A percentile compares a stretch with the other conserved stretches of the same genome.
These are phyloP conservation scores for Pseudocheirus occidentalis DNA, from an alignment of 2,797 vertebrate species.

Conservation along the genomic window DNA sequence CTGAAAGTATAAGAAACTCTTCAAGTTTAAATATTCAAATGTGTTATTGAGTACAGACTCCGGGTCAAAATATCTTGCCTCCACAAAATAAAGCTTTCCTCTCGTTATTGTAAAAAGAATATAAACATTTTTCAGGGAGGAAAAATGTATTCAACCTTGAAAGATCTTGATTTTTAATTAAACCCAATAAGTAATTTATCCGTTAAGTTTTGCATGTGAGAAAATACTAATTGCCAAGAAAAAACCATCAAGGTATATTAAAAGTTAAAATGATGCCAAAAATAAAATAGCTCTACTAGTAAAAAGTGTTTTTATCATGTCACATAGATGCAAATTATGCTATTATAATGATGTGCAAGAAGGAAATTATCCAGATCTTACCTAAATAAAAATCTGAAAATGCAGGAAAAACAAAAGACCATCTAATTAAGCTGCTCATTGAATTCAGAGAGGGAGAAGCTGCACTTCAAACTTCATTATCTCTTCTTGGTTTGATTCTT, in stretches of 20 bases:
- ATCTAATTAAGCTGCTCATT: not conserved
- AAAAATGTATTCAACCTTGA: not conserved
- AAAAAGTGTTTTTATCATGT: not conserved
- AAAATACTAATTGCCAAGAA: not conserved
- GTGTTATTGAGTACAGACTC: not conserved
- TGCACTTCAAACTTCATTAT: not conserved
- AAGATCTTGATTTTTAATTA: not conserved
- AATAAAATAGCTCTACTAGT: not conserved
- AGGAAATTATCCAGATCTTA: not conserved
- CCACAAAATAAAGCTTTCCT: not conserved
- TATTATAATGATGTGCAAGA: not conserved
- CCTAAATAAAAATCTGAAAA: conserved; percentile 3
- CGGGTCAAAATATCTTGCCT: not conserved
- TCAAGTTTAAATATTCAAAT: not conserved
- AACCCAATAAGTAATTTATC: not conserved
- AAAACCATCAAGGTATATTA: not conserved
- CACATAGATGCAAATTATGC: not conserved
- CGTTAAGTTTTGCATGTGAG: not conserved
- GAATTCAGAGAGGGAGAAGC: not conserved
- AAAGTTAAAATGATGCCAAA: not conserved
- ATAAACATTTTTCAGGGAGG: not conserved
- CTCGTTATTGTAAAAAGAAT: not conserved
- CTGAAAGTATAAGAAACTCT: not conserved
- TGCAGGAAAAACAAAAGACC: conserved; percentile 4
- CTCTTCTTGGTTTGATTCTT: not conserved